Percentiles rank a stretch among this genome's conserved stretches.
Evolutionary conservation across 2,888 invertebrate species (phyloP).

Genomic region (Drosophila cracens): DNA sequence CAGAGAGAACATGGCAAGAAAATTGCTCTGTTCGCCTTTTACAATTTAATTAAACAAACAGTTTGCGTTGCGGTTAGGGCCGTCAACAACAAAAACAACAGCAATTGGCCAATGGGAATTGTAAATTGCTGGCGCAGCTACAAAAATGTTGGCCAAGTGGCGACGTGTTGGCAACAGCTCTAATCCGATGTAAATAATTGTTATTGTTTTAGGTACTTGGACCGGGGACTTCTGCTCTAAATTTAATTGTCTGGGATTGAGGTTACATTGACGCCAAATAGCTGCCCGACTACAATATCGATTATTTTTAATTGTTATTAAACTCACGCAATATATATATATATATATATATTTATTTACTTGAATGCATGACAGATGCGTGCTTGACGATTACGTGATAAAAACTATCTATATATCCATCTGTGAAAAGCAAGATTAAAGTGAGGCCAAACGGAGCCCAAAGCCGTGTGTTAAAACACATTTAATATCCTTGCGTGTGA

Average conservation of each 20-base stretch:
- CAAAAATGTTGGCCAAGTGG: slow-evolving; percentile 69
- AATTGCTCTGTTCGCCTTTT: slow-evolving; percentile 38
- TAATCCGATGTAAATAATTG: slow-evolving; percentile 80
- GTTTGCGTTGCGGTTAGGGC: slow-evolving; percentile 62
- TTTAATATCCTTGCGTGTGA: slow-evolving; percentile 40
- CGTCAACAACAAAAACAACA: slow-evolving; percentile 14
- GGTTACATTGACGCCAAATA: slow-evolving; percentile 18
- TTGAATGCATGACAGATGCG: not conserved
- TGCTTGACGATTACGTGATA: not conserved
- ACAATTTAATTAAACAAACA: slow-evolving; percentile 80
- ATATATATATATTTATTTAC: not conserved
- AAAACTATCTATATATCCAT: not conserved
- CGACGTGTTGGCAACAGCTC: slow-evolving; percentile 73
- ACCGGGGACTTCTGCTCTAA: slow-evolving; percentile 33
- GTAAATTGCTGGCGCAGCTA: slow-evolving; percentile 67
- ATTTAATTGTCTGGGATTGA: slow-evolving; percentile 58
- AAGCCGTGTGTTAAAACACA: slow-evolving; percentile 14
- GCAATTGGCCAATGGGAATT: slow-evolving; percentile 65
- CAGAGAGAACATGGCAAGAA: slow-evolving; percentile 1
- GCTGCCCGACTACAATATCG: slow-evolving; percentile 43
- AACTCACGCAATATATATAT: slow-evolving; percentile 24
- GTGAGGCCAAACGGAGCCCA: slow-evolving; percentile 9
- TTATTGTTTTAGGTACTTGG: slow-evolving; percentile 67
- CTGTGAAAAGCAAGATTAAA: slow-evolving; percentile 12
- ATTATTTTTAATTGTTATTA: slow-evolving; percentile 65